A percentile compares a stretch with the other conserved stretches of the same genome.
These are phyloP conservation scores for Lasiommata megera DNA, from an alignment of 2,888 invertebrate species.

Conservation along the genomic window DNA sequence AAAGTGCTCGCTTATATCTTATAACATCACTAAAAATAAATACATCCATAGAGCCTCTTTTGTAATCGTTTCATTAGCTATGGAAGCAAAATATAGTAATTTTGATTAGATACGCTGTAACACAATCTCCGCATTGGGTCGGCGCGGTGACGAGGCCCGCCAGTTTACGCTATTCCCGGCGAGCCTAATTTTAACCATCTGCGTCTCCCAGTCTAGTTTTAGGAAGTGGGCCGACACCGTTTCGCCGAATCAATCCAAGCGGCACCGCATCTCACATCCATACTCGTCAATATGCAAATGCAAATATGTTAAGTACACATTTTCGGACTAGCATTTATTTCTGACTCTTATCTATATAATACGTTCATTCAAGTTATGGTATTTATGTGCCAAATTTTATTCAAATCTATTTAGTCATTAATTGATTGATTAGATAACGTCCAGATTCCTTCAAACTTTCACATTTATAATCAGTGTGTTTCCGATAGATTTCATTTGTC, in stretches of 20 bases:
- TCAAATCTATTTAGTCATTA: too few species aligned
- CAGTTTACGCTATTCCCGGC: slow-evolving; percentile 77
- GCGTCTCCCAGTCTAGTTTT: slow-evolving; percentile 78
- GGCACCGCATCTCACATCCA: slow-evolving; percentile 30
- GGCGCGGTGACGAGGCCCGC: slow-evolving; percentile 63
- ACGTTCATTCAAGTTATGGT: too few species aligned
- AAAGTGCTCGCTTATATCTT: too few species aligned
- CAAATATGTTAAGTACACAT: too few species aligned
- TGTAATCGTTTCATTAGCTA: background rate
- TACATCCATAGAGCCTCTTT: background rate
- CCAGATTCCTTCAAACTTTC: too few species aligned
- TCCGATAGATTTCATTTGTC: too few species aligned
- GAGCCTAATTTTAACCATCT: slow-evolving; percentile 80
- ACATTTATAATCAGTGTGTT: too few species aligned
- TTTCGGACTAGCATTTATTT: too few species aligned
- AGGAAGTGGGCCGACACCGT: slow-evolving; percentile 74
- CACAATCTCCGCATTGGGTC: slow-evolving; percentile 63
- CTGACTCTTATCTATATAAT: too few species aligned
- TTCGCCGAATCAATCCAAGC: slow-evolving; percentile 60
- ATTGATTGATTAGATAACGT: too few species aligned
- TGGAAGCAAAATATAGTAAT: background rate
- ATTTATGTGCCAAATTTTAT: too few species aligned
- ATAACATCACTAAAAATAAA: background rate
- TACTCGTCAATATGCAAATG: background rate
- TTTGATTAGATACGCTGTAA: slow-evolving; percentile 58